These are phyloP conservation scores for Jordanella pulchra DNA, from an alignment of 2,797 vertebrate species.

Conservation along the genomic window DNA sequence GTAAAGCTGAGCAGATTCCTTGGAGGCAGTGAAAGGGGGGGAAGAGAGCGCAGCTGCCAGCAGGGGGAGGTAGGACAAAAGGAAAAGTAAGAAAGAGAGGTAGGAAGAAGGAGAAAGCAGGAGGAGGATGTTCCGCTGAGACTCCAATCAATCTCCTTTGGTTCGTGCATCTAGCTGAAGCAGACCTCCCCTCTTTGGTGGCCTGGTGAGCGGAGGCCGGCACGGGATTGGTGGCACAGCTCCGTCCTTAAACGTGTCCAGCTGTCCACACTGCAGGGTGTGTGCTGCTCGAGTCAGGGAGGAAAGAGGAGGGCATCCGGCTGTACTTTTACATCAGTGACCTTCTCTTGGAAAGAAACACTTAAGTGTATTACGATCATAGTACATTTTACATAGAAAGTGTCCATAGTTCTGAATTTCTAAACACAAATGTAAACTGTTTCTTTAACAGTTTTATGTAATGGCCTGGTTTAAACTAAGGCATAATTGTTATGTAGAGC, in stretches of 20 bases:
- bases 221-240: background rate
- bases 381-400: too few species aligned
- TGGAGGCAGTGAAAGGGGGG: conserved; percentile 27
- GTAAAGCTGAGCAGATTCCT: conserved; percentile 33
- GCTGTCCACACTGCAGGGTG: conserved; percentile 39
- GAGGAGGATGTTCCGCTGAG: conserved; percentile 22
- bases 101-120: conserved; percentile 17
- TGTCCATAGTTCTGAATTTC: too few species aligned
- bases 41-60: conserved; percentile 69
- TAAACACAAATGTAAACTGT: too few species aligned
- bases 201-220: conserved; percentile 12
- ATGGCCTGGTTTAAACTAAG: too few species aligned
- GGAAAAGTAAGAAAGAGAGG: conserved; percentile 68
- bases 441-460: too few species aligned
- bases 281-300: conserved; percentile 4
- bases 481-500: too few species aligned
- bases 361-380: background rate
- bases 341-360: conserved; percentile 25
- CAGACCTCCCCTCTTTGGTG: conserved; percentile 24
- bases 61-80: conserved; percentile 84
- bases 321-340: conserved; percentile 47
- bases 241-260: conserved; percentile 36
- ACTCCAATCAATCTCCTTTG: conserved; percentile 44
- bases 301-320: conserved; percentile 5
- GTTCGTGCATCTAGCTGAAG: conserved; percentile 30